Evolutionary conservation across 2,113 vertebrate species (phyloP), one percentile per base, ranked within the genome.

Genomic region (Ondatra zibethicus): DNA sequence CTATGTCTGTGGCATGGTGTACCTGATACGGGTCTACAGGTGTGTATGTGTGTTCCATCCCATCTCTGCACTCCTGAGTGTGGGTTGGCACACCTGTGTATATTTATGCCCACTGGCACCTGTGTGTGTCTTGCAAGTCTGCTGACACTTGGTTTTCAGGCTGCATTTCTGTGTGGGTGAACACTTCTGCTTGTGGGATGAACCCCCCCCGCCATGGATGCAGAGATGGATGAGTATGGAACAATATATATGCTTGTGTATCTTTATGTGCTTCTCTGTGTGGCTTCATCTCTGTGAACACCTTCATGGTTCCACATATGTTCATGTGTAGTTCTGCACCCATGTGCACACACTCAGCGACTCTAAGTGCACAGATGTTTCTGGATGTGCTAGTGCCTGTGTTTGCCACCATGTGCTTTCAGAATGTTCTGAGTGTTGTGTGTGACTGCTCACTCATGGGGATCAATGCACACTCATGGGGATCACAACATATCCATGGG

Each of bases 81-180:
- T 68, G 31, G 29, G 42, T 66, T 66, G 82, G 29, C 82, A 66
- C 39, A 10, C 65, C n/a, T 47, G 66, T 50, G 1, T 25, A 36
- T 17, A 33, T 29, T 42, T n/a, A 5, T 1, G n/a, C 23, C 2
- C 1, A 7, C 0, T 16, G 25, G 27, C 17, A 0, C 42, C 39
- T 85, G 10, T 27, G 63, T 61, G 65, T 27, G 7, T n/a, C n/a
- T 52, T 21, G 12, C 27, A 0, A 0, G 55, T 47, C 63, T 19
- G 10, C 45, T n/a, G 23, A 14, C 2, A 5, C 84, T 50, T 76
- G 47, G 52, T 55, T 47, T 58, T 73, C 78, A 7, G 52, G 1
- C 52, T 70, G 23, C 33, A 2, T 21, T 3, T 25, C 19, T 7
- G 75, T 36, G 33, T 36, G 12, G 36, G 84, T 21, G 72, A 6